Percentiles rank a stretch among this genome's conserved stretches.
These are phyloP conservation scores for Papilio dardanus DNA, from an alignment of 1,140 invertebrate species.

Conservation along the genomic window DNA sequence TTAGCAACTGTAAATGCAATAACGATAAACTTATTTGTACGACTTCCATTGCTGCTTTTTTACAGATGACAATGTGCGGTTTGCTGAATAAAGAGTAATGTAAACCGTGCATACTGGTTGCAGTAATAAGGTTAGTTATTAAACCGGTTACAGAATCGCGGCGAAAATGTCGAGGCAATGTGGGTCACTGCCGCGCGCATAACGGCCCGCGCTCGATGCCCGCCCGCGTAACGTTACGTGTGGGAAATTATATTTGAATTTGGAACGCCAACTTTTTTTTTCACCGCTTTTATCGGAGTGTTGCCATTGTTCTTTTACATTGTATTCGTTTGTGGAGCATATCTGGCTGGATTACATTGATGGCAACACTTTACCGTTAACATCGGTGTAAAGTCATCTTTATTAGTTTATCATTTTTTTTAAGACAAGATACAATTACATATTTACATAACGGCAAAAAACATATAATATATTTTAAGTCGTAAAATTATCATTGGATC, in stretches of 20 bases:
- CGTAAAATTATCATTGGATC: neutral
- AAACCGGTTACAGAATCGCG: conserved; percentile 56
- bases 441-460: too few species aligned
- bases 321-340: conserved; percentile 65
- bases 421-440: neutral
- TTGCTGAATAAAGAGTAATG: conserved; percentile 51
- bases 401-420: conserved; percentile 8
- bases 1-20: conserved; percentile 35
- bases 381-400: conserved; percentile 20
- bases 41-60: conserved; percentile 43
- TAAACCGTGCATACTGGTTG: conserved; percentile 39
- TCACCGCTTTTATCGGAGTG: conserved; percentile 66
- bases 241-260: conserved; percentile 82
- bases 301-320: conserved; percentile 72
- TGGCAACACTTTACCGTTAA: conserved; percentile 68
- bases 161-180: conserved; percentile 69
- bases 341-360: conserved; percentile 62
- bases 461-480: too few species aligned
- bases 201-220: conserved; percentile 78
- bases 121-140: conserved; percentile 70
- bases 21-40: conserved; percentile 17
- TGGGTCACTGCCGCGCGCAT: conserved; percentile 78
- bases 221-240: conserved; percentile 81
- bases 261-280: conserved; percentile 74
- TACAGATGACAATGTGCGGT: conserved; percentile 31